These are phyloP conservation scores for Lycocerus yunnanus DNA, from an alignment of 2,888 invertebrate genomes.

Conservation along the genomic window DNA sequence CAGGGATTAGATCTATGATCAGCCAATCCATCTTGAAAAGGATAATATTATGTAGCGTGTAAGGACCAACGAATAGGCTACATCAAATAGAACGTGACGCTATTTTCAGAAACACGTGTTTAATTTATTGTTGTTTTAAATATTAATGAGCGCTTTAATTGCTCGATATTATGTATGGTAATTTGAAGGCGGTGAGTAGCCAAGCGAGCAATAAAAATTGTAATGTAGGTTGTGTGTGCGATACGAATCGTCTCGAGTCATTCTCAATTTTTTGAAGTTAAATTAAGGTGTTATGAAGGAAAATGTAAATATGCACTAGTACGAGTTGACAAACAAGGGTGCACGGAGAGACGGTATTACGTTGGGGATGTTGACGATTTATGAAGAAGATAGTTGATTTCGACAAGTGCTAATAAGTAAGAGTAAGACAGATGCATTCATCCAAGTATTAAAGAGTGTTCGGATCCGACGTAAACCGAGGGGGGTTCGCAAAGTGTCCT, in stretches of 20 bases:
- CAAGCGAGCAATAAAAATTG: neutral
- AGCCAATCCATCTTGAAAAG: neutral
- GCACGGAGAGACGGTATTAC: constrained; percentile 31
- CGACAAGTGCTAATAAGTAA: constrained; percentile 44
- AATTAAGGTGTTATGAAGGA: constrained; percentile 15
- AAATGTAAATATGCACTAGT: constrained; percentile 40
- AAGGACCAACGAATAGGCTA: no score
- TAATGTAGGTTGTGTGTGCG: neutral
- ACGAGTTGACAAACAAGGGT: constrained; percentile 34
- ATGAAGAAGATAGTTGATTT: constrained; percentile 43
- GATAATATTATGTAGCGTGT: neutral
- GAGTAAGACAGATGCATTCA: constrained; percentile 44
- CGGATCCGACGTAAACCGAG: constrained; percentile 43
- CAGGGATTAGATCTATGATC: neutral
- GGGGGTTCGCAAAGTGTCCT: constrained; percentile 64
- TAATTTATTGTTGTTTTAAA: neutral
- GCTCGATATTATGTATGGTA: neutral
- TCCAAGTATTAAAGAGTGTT: constrained; percentile 55
- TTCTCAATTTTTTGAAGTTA: neutral
- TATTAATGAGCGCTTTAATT: neutral
- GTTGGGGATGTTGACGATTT: constrained; percentile 53
- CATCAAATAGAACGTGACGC: neutral
- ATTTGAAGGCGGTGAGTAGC: neutral
- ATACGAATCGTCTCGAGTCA: no score
- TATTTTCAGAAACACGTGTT: neutral